phyloP scores from a whole-genome alignment of 2,113 vertebrate genomes.

The Nicator chloris region DNA sequence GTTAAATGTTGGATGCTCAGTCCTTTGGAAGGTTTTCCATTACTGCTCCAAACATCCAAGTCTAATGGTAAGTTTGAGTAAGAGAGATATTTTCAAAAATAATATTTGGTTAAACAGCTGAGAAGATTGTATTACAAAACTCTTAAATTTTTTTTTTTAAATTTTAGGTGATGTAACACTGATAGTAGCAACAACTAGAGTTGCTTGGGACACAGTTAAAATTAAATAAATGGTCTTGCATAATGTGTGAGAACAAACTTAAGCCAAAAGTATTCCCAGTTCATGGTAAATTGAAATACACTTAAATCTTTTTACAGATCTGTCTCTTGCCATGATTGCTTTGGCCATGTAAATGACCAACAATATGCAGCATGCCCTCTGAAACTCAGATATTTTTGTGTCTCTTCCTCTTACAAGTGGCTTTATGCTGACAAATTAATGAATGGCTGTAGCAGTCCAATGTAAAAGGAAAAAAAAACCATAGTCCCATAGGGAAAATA shows the following conservation, averaged over 20 bases:
- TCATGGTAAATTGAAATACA: not conserved
- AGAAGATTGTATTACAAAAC: not conserved
- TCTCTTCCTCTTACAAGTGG: not conserved
- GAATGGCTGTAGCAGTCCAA: not conserved
- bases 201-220: not conserved
- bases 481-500: not conserved
- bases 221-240: not conserved
- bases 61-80: slow-evolving; percentile 48
- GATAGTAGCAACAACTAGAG: not conserved
- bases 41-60: slow-evolving; percentile 50
- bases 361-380: not conserved
- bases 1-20: slow-evolving; percentile 57
- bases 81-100: not conserved
- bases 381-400: not conserved
- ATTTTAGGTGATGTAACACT: not conserved
- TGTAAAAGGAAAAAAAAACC: not conserved
- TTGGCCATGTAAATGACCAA: not conserved
- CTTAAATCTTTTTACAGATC: not conserved
- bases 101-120: not conserved
- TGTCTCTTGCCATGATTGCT: not conserved
- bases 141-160: not conserved
- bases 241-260: not conserved
- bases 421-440: not conserved
- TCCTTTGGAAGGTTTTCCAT: slow-evolving; percentile 56
- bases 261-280: not conserved